A percentile compares a stretch with the other conserved stretches of the same genome.
These are phyloP conservation scores for Pedetes capensis DNA, from an alignment of 2,113 vertebrate species.

Conservation along the genomic window DNA sequence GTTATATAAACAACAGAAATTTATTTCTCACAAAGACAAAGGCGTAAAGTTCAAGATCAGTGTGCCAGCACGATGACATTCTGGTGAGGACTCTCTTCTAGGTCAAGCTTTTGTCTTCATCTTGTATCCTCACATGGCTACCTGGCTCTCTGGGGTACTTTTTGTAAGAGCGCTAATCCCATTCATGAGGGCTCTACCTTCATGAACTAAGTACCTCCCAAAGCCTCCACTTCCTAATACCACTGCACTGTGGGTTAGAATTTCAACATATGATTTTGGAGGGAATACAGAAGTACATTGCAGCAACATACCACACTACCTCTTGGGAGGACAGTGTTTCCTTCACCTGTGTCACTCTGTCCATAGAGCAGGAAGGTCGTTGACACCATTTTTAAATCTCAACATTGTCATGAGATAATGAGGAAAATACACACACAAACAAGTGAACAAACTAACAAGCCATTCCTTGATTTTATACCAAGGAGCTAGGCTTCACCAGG, in stretches of 20 bases:
- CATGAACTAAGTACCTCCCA: background rate
- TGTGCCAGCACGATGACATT: background rate
- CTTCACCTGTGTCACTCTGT: background rate
- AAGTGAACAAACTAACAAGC: slow-evolving; percentile 1
- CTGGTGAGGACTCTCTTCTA: background rate
- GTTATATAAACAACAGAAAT: background rate
- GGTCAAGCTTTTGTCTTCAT: background rate
- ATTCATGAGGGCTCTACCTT: background rate
- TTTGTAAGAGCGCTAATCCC: background rate
- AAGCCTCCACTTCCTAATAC: background rate
- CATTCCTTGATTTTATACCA: background rate
- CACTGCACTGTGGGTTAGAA: background rate
- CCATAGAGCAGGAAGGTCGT: background rate
- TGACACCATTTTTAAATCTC: slow-evolving; percentile 44
- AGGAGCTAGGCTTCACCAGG: background rate
- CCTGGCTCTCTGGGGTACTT: background rate
- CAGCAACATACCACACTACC: background rate
- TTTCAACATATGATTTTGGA: background rate
- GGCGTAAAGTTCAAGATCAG: background rate
- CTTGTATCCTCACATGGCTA: background rate
- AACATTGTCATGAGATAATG: background rate
- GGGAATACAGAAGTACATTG: background rate
- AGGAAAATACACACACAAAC: slow-evolving; percentile 1
- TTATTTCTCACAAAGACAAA: background rate
- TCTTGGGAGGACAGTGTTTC: background rate